A percentile compares a stretch with the other conserved stretches of the same genome.
Conservation (phyloP, 2,113 vertebrate species). For the Tor tambroides region DNA sequence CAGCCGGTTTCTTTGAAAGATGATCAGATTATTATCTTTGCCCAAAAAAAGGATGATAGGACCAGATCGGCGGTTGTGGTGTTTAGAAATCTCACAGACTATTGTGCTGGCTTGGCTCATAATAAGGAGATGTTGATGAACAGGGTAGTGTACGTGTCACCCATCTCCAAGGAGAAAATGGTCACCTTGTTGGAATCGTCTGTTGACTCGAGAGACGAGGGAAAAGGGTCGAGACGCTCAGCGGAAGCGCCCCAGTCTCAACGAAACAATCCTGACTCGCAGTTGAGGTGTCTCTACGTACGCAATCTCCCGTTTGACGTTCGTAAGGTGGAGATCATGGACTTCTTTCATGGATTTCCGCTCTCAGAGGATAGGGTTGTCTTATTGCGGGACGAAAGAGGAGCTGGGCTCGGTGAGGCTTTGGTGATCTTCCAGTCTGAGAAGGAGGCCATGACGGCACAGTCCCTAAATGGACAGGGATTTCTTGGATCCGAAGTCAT, state of each 20-base stretch:
- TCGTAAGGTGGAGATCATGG: slow-evolving; percentile 89
- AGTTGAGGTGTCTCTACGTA: slow-evolving; percentile 83
- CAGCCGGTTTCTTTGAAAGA: slow-evolving; percentile 77
- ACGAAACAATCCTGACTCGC: slow-evolving; percentile 68
- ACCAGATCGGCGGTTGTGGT: slow-evolving; percentile 86
- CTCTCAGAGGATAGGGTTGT: slow-evolving; percentile 84
- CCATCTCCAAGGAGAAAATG: slow-evolving; percentile 88
- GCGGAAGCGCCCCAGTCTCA: slow-evolving; percentile 70
- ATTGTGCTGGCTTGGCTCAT: slow-evolving; percentile 80
- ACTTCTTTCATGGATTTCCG: slow-evolving; percentile 87
- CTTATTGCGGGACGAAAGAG: slow-evolving; percentile 86
- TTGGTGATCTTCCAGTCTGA: slow-evolving; percentile 88
- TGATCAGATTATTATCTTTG: slow-evolving; percentile 86
- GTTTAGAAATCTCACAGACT: slow-evolving; percentile 84
- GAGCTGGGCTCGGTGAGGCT: slow-evolving; percentile 89
- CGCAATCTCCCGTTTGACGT: slow-evolving; percentile 94
- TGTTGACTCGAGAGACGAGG: slow-evolving; percentile 65
- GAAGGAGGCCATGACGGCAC: slow-evolving; percentile 84
- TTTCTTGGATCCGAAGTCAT: slow-evolving; percentile 90
- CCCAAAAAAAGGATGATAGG: slow-evolving; percentile 76
- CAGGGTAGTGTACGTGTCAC: slow-evolving; percentile 79
- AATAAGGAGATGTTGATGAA: slow-evolving; percentile 80
- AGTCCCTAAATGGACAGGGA: slow-evolving; percentile 82
- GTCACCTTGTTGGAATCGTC: slow-evolving; percentile 79
- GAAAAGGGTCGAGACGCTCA: slow-evolving; percentile 67